A percentile compares a stretch with the other conserved stretches of the same genome.
These are phyloP conservation scores for Spondyliosoma cantharus DNA, from an alignment of 2,797 vertebrate species.

Conservation along the genomic window DNA sequence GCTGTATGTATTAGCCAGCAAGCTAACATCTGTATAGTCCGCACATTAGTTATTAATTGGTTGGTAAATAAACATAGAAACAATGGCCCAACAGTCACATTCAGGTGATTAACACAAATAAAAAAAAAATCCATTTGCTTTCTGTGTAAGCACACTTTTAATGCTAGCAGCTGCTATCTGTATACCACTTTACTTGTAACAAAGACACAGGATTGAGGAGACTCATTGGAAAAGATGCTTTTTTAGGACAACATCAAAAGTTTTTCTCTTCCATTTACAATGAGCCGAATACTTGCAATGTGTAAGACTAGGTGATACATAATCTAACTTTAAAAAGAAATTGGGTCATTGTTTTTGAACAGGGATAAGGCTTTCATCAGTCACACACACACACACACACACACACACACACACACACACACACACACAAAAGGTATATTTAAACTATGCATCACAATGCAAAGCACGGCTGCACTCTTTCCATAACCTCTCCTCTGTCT, in stretches of 20 bases:
- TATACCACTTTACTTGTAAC: not conserved
- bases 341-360: slow-evolving; percentile 24
- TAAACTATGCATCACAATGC: slow-evolving; percentile 50
- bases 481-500: slow-evolving; percentile 60
- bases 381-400: slow-evolving; percentile 12
- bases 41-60: not conserved
- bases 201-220: not conserved
- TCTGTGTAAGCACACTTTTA: not conserved
- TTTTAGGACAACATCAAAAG: not conserved
- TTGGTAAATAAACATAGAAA: not conserved
- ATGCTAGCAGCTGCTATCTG: not conserved
- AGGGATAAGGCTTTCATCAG: slow-evolving; percentile 9
- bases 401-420: slow-evolving; percentile 14
- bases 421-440: not conserved
- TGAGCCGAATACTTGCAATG: not conserved
- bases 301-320: not conserved
- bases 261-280: not conserved
- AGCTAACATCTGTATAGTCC: not conserved
- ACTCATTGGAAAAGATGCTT: not conserved
- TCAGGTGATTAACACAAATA: too few relatives aligned
- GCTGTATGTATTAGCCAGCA: not conserved
- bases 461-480: slow-evolving; percentile 52
- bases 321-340: slow-evolving; percentile 3
- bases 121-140: not conserved
- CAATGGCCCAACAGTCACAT: too few relatives aligned